A percentile compares a stretch with the other conserved stretches of the same genome.
These are phyloP conservation scores for Xerus rutilus DNA, from an alignment of 2,797 vertebrate genomes.

Conservation along the genomic window DNA sequence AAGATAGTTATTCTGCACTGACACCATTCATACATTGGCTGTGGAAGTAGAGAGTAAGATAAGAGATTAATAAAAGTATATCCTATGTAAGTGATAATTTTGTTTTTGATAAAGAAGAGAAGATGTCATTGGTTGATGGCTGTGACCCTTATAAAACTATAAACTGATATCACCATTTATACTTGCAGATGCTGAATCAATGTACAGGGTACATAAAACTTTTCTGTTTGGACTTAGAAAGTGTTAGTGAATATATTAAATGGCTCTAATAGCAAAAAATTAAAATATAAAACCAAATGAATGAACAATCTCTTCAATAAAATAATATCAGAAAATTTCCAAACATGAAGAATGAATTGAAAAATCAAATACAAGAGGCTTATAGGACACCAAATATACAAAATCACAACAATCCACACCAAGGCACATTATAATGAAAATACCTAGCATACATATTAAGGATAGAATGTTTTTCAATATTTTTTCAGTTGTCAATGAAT, in stretches of 20 bases:
- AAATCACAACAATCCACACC: too few relatives aligned
- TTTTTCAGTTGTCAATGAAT: too few relatives aligned
- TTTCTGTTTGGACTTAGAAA: slow-evolving; percentile 87
- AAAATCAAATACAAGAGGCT: too few relatives aligned
- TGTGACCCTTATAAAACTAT: slow-evolving; percentile 89
- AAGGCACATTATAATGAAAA: too few relatives aligned
- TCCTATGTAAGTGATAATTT: slow-evolving; percentile 63
- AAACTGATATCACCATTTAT: slow-evolving; percentile 87
- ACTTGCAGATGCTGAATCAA: slow-evolving; percentile 87
- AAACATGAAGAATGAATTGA: too few relatives aligned
- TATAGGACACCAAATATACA: too few relatives aligned
- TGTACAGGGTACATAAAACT: slow-evolving; percentile 82
- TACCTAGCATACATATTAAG: too few relatives aligned
- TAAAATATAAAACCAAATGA: neutral
- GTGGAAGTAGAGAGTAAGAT: slow-evolving; percentile 73
- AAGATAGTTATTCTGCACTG: slow-evolving; percentile 80
- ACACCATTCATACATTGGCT: slow-evolving; percentile 81
- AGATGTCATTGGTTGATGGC: slow-evolving; percentile 89
- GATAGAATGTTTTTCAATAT: too few relatives aligned
- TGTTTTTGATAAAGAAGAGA: slow-evolving; percentile 72
- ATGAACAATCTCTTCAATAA: too few relatives aligned
- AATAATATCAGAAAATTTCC: too few relatives aligned
- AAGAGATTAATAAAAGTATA: slow-evolving; percentile 68
- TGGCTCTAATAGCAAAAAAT: slow-evolving; percentile 85
- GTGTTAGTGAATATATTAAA: slow-evolving; percentile 89